Evolutionary conservation across 2,113 vertebrate genomes (phyloP).

Genomic region (Macaca fascicularis): T2T-MFA8v1.1 NC_088376.1:162322501-162323000

Average conservation of each 20-base stretch:
- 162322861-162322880: too few relatives aligned
- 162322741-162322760: constrained; percentile 20
- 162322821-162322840: too few relatives aligned
- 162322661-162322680: not conserved
- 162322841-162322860: too few relatives aligned
- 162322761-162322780: not conserved
- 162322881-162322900: too few relatives aligned
- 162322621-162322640: not conserved
- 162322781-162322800: not conserved
- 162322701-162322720: not conserved
- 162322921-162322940: too few relatives aligned
- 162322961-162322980: too few relatives aligned
- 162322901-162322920: too few relatives aligned
- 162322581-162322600: not conserved
- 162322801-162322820: not conserved
- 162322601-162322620: not conserved
- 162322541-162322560: not conserved
- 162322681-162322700: not conserved
- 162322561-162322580: not conserved
- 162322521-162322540: not conserved
- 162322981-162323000: too few relatives aligned
- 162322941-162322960: too few relatives aligned
- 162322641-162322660: not conserved
- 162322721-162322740: not conserved
- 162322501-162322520: not conserved